Evolutionary conservation across 2,888 invertebrate species (phyloP).

Genomic region (Orthonevra nobilis): DNA sequence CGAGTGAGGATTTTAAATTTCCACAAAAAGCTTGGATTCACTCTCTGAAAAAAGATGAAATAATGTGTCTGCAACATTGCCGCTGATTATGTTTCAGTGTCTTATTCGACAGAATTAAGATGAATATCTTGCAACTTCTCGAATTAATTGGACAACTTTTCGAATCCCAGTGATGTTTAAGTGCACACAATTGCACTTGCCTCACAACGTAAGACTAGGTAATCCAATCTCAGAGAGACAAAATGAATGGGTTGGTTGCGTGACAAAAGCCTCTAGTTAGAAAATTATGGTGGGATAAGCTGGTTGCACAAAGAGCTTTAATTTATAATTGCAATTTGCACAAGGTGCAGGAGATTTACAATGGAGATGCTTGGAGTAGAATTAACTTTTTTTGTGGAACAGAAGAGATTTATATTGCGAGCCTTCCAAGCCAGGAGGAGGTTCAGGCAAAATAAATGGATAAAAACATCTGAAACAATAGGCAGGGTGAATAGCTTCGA

Average conservation of each 20-base stretch:
- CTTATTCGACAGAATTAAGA: constrained; percentile 14
- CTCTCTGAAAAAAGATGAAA: no score
- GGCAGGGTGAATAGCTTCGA: neutral
- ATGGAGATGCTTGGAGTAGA: neutral
- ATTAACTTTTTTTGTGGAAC: constrained; percentile 5
- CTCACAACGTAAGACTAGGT: neutral
- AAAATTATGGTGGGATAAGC: constrained; percentile 5
- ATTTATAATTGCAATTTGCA: constrained; percentile 59
- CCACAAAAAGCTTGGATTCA: no score
- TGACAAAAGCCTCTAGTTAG: neutral
- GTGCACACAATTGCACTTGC: constrained; percentile 35
- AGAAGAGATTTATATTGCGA: constrained; percentile 33
- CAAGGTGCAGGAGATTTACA: constrained; percentile 24
- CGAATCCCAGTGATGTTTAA: constrained; percentile 33
- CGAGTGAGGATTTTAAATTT: neutral
- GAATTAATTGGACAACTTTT: constrained; percentile 52
- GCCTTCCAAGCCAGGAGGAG: neutral
- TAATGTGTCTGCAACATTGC: neutral
- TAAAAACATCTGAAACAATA: neutral
- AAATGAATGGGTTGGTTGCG: constrained; percentile 14
- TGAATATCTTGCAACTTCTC: constrained; percentile 43
- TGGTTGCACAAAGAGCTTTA: constrained; percentile 19
- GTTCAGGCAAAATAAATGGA: neutral
- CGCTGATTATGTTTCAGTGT: neutral
- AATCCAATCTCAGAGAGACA: neutral